A percentile compares a stretch with the other conserved stretches of the same genome.
phyloP scores from a whole-genome alignment of 2,888 invertebrate genomes.

The Netelia fuscicornis region DNA sequence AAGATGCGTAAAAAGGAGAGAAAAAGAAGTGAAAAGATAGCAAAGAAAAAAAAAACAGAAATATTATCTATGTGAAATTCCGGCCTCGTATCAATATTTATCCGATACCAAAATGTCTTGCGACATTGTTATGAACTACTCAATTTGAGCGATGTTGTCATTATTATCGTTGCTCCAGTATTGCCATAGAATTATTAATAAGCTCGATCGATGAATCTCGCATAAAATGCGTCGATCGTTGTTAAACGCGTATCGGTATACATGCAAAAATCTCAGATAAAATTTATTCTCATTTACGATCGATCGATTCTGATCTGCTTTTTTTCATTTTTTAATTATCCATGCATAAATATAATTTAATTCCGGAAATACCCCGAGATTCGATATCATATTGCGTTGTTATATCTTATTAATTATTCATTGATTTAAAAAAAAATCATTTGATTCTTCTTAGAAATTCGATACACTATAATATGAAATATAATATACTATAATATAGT shows the following conservation, averaged over 20 bases:
- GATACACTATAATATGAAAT: too few species aligned
- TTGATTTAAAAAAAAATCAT: neutral
- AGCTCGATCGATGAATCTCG: neutral
- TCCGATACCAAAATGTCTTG: neutral
- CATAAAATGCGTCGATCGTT: neutral
- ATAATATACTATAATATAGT: too few species aligned
- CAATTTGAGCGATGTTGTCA: neutral
- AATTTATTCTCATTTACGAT: neutral
- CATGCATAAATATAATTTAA: neutral
- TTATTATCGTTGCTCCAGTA: constrained; percentile 3
- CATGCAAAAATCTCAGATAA: neutral
- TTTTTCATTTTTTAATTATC: neutral
- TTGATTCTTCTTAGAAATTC: neutral
- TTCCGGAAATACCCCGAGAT: constrained; percentile 9
- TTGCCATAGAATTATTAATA: neutral
- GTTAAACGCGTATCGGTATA: neutral
- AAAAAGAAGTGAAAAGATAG: neutral
- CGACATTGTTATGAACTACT: constrained; percentile 7
- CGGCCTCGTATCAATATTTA: constrained; percentile 55
- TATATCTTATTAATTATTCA: neutral
- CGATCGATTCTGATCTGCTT: neutral
- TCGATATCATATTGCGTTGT: neutral
- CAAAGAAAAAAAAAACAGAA: constrained; percentile 9
- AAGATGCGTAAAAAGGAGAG: too few species aligned
- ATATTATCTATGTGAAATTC: constrained; percentile 45